Evolutionary conservation across 2,797 vertebrate genomes (phyloP), one percentile per base, ranked within the genome.

Genomic region (Gila robusta): DNA sequence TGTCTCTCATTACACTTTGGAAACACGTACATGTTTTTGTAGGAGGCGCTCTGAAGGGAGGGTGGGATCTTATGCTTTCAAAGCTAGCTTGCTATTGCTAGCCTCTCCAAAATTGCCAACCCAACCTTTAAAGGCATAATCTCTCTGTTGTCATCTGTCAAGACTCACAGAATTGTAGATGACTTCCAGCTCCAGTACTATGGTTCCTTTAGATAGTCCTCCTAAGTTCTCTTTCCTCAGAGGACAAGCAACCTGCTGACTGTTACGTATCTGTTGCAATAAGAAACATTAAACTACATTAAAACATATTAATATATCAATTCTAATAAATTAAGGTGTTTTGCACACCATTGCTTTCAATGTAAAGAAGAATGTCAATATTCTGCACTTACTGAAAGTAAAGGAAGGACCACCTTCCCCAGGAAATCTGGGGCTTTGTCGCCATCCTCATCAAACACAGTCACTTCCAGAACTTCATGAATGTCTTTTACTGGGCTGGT

Each of bases 381-480:
- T 49, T 77, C 17, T 6, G 12, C 41, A 96, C 94, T 96, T 96
- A 99, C 98, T 26, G 96, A 97, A 4, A 99, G 95, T 90, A 99
- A 93, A 49, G 98, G 97, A 91, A 99, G 97, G 89, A 96, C 97
- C 82, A 98, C 95, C 96, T 97, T 99, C 82, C 98, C 98, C 87
- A 99, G 96, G 93, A 99, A 99, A 92, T 99, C 98, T 10, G 98
- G 98, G 21, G 97, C 95, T 91, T 98, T 99, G 93, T 99, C 98
- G 92, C 98, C 97, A 84, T 99, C 98, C 92, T 99, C 98, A 92
- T 99, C 98, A 91, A 99, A 98, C 56, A 99, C 94, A 0, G 97
- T 99, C 91, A 99, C 96, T 92, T 98, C 95, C 89, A 99, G 94
- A 82, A 96, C 95, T 17, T 99, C 98, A 3, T 99, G 98, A 88